Percentiles rank a stretch among this genome's conserved stretches.
phyloP scores from a whole-genome alignment of 2,888 invertebrate genomes.

The Yponomeuta sedellus region DNA sequence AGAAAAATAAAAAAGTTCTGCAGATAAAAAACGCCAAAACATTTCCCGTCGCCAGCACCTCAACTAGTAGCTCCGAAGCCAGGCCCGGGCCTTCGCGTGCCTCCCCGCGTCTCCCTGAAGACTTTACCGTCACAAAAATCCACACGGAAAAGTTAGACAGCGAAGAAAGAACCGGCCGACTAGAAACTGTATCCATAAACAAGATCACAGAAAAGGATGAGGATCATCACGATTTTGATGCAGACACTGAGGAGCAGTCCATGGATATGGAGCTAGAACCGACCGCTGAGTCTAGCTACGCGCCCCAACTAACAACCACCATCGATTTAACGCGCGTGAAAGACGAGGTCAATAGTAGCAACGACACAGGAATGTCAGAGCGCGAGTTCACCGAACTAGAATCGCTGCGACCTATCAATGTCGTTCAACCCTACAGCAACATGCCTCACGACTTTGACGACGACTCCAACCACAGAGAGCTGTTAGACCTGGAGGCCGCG shows the following conservation, averaged over 20 bases:
- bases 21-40: constrained; percentile 61
- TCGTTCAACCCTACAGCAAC: constrained; percentile 52
- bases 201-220: constrained; percentile 42
- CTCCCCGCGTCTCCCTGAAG: constrained; percentile 42
- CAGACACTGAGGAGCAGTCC: constrained; percentile 56
- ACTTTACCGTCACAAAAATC: constrained; percentile 47
- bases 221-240: constrained; percentile 48
- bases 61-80: constrained; percentile 28
- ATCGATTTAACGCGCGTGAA: constrained; percentile 50
- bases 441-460: constrained; percentile 57
- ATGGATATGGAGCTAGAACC: constrained; percentile 55
- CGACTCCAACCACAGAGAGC: constrained; percentile 57
- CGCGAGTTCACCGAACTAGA: constrained; percentile 45
- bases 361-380: constrained; percentile 42
- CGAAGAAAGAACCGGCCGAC: constrained; percentile 12
- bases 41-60: constrained; percentile 23
- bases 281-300: constrained; percentile 31
- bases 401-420: constrained; percentile 59
- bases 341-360: constrained; percentile 58
- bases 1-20: constrained; percentile 63
- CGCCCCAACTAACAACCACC: constrained; percentile 33
- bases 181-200: constrained; percentile 50
- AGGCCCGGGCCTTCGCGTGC: constrained; percentile 47
- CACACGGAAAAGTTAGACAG: constrained; percentile 23
- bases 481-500: constrained; percentile 56